Conservation (phyloP, 2,113 vertebrate species). For the Romanogobio albipinnatus region DNA sequence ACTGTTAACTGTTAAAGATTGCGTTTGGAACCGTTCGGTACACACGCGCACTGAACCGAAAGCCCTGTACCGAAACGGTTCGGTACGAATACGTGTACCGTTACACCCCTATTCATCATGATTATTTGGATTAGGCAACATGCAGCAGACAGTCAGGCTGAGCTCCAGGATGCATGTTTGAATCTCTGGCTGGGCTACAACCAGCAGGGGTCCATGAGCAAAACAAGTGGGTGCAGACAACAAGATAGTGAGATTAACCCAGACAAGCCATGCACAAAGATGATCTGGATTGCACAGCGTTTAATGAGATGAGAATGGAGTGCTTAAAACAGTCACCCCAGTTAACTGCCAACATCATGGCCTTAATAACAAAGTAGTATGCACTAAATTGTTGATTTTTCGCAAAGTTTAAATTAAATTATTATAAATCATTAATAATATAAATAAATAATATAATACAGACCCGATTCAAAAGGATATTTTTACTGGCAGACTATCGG, state of each 20-base stretch:
- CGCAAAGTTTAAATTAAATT: no score
- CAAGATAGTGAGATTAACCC: constrained; percentile 34
- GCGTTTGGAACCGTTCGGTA: no score
- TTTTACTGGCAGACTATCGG: neutral
- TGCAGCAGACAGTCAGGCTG: neutral
- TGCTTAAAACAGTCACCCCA: constrained; percentile 17
- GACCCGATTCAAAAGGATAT: neutral
- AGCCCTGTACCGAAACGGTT: no score
- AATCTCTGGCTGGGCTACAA: constrained; percentile 31
- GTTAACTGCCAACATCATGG: neutral
- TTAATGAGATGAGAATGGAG: constrained; percentile 31
- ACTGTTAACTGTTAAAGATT: no score
- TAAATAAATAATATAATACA: neutral
- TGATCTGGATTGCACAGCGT: constrained; percentile 22
- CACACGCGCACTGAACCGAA: no score
- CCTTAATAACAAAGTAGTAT: neutral
- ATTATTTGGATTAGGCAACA: neutral
- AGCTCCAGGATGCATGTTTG: neutral
- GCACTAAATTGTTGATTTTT: neutral
- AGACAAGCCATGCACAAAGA: constrained; percentile 18
- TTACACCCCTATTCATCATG: neutral
- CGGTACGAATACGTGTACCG: no score
- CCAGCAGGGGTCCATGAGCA: constrained; percentile 14
- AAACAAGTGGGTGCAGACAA: constrained; percentile 11
- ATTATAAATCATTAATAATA: no score